Base-by-base conservation (phyloP, 2,797 vertebrate species). In the Eidolon dupreanum region DNA sequence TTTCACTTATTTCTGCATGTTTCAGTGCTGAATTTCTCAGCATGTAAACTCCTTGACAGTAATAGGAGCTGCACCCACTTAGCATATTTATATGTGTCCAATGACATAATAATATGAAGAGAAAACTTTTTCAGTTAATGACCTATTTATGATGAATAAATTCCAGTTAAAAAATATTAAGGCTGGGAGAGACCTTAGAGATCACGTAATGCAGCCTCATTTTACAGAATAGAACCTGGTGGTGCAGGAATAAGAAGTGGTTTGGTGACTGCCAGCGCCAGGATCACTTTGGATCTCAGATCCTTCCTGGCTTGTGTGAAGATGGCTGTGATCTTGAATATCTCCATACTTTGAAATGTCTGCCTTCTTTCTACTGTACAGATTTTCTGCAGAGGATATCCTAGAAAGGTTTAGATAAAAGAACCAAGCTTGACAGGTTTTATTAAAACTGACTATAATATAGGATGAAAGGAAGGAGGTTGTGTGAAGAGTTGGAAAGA, bases 1-100 rank as follows among this genome's bases (percentile, higher is more conserved):
- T 74, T 70, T 84, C 55, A 33, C 61, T 84, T 90, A 66, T 79
- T 93, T 92, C 78, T 91, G 17, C 41, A 71, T 88, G 31, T 92
- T 51, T 28, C 70, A 49, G 4, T 41, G 43, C 36, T 43, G 24
- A 87, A 66, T 90, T 70, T 90, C 61, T 77, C 16, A 24, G 20
- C 36, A 7, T 57, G 24, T 83, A 83, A 96, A 49, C 46, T 77
- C n/a, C 53, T 82, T 82, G 28, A 81, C 4, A 28, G 70, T 36
- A 81, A 13, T 78, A 51, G 28, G 41, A 91, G 26, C 5, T 75
- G 2, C n/a, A 12, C 31, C n/a, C 38, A 57, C 53, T 91, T 89
- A 78, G 57, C 51, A 26, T 31, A 78, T 41, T 82, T 68, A 4
- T 51, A 53, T 33, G 36, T 16, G 68, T 88, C 36, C 5, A 17